A percentile compares a stretch with the other conserved stretches of the same genome.
These are phyloP conservation scores for Calidris pugnax DNA, from an alignment of 2,113 vertebrate genomes.

Conservation along the genomic window DNA sequence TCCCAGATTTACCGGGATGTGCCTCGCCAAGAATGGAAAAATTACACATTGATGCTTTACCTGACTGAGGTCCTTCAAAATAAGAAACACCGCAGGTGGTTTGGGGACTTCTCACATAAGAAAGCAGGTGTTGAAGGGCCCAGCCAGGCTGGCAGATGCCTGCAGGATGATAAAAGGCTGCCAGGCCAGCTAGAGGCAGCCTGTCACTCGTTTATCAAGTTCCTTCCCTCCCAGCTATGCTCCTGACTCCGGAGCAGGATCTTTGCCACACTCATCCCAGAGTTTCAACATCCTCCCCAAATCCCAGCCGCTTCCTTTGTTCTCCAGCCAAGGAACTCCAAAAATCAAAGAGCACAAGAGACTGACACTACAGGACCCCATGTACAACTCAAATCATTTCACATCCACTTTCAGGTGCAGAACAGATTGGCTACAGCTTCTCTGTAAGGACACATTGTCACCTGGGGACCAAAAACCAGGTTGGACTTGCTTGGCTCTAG, in stretches of 20 bases:
- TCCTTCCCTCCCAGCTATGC: background rate
- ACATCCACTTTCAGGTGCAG: background rate
- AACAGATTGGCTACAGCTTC: background rate
- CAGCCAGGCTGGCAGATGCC: background rate
- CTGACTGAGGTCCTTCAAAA: background rate
- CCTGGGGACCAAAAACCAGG: background rate
- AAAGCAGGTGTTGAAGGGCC: background rate
- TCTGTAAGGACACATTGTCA: background rate
- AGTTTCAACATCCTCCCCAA: constrained; percentile 16
- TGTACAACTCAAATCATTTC: background rate
- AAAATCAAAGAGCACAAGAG: background rate
- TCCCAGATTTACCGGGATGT: background rate
- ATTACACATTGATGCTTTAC: background rate
- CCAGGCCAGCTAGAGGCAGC: constrained; percentile 36
- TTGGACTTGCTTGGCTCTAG: background rate
- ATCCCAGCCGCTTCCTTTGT: background rate
- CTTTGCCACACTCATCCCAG: background rate
- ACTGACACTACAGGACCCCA: background rate
- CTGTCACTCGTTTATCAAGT: background rate
- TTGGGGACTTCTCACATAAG: constrained; percentile 47
- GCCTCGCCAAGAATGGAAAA: background rate
- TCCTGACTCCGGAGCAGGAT: background rate
- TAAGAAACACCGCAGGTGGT: background rate
- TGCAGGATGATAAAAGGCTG: constrained; percentile 7
- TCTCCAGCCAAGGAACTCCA: constrained; percentile 15